Evolutionary conservation across 2,888 invertebrate species (phyloP).

Genomic region (Linyphia triangularis): DNA sequence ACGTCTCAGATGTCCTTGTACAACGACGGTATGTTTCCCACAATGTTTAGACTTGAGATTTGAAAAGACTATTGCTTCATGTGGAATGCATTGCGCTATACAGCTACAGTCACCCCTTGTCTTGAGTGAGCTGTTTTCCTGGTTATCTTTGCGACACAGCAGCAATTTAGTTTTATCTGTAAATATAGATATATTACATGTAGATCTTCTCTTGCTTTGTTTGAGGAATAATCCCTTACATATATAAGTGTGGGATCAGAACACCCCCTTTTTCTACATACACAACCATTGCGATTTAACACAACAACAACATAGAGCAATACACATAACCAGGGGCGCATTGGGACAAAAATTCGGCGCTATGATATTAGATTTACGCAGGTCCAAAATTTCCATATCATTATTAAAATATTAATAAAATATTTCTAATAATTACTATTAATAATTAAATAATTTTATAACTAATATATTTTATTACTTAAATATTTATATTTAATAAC

Average conservation of each 20-base stretch:
- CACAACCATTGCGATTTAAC: too few species aligned
- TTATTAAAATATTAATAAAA: too few species aligned
- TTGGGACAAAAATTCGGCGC: too few species aligned
- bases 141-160: slow-evolving; percentile 83
- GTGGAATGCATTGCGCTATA: slow-evolving; percentile 84
- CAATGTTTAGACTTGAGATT: slow-evolving; percentile 7
- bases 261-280: too few species aligned
- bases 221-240: background rate
- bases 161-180: slow-evolving; percentile 86
- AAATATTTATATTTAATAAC: too few species aligned
- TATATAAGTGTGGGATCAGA: background rate
- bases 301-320: too few species aligned
- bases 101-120: slow-evolving; percentile 73
- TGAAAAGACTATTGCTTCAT: slow-evolving; percentile 59
- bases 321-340: too few species aligned
- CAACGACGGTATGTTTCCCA: slow-evolving; percentile 53
- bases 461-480: too few species aligned
- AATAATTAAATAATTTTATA: too few species aligned
- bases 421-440: too few species aligned
- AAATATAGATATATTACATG: slow-evolving; percentile 67
- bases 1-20: slow-evolving; percentile 43
- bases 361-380: too few species aligned
- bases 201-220: background rate
- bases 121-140: slow-evolving; percentile 81
- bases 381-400: too few species aligned